A percentile compares a stretch with the other conserved stretches of the same genome.
Evolutionary conservation across 2,888 invertebrate genomes (phyloP).

Genomic region (Callinectes sapidus): DNA sequence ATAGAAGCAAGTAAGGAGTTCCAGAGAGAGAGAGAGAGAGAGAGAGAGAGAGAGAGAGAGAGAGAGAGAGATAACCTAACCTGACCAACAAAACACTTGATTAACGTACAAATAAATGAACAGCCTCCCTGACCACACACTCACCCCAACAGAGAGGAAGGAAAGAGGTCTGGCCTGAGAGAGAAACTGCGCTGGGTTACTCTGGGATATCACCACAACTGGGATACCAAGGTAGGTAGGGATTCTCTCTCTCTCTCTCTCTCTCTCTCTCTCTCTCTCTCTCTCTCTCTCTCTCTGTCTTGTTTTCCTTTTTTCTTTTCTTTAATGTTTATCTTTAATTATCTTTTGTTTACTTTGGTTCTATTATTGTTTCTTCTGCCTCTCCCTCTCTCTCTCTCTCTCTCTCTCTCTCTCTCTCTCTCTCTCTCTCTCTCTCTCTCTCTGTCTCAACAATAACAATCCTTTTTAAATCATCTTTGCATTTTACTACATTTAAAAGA

Average conservation of each 20-base stretch:
- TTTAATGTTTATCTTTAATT: too few species aligned
- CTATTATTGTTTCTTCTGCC: too few species aligned
- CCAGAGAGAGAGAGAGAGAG: too few species aligned
- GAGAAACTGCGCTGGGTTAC: constrained; percentile 92
- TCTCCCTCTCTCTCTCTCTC: neutral
- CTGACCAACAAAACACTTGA: too few species aligned
- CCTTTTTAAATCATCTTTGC: too few species aligned
- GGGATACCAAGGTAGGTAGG: constrained; percentile 91
- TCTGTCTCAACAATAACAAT: too few species aligned
- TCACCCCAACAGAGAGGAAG: constrained; percentile 38
- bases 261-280: constrained; percentile 43
- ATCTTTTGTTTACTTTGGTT: too few species aligned
- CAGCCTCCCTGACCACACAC: neutral
- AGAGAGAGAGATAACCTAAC: too few species aligned
- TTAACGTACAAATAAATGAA: neutral
- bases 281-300: constrained; percentile 11
- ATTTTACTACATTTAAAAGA: too few species aligned
- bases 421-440: too few species aligned
- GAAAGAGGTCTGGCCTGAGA: constrained; percentile 36
- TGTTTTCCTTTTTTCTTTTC: neutral
- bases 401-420: neutral
- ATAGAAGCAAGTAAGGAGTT: too few species aligned
- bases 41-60: too few species aligned
- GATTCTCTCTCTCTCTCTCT: constrained; percentile 41
- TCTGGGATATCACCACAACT: constrained; percentile 97